Evolutionary conservation across 2,113 vertebrate genomes (phyloP).

Genomic region (Rissa tridactyla): DNA sequence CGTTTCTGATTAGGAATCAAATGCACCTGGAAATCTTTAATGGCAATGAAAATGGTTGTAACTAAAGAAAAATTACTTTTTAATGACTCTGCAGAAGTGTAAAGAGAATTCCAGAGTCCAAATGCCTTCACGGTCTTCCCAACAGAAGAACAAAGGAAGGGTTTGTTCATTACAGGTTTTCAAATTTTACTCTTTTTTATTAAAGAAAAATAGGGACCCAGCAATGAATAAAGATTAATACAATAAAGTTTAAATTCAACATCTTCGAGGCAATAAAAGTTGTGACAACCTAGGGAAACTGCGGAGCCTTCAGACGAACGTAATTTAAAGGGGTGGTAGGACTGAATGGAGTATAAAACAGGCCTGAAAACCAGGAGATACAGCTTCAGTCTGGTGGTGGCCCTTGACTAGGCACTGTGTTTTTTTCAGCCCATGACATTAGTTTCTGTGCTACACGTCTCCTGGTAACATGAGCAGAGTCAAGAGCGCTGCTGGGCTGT

Average conservation of each 20-base stretch:
- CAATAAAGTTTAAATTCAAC: background rate
- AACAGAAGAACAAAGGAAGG: background rate
- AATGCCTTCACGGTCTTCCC: background rate
- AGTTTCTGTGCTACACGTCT: background rate
- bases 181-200: background rate
- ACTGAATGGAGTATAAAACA: background rate
- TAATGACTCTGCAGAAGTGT: background rate
- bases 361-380: background rate
- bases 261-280: background rate
- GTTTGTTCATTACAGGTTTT: background rate
- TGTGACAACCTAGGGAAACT: background rate
- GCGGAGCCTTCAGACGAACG: fast-evolving
- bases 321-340: background rate
- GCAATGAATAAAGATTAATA: background rate
- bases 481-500: background rate
- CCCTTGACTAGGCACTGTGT: background rate
- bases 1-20: background rate
- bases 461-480: background rate
- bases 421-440: background rate
- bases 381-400: background rate
- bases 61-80: background rate
- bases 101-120: background rate
- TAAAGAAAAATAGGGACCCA: background rate
- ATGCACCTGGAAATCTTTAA: background rate
- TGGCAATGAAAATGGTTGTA: background rate